phyloP scores from a whole-genome alignment of 2,113 vertebrate species.

The Alethe diademata region DNA sequence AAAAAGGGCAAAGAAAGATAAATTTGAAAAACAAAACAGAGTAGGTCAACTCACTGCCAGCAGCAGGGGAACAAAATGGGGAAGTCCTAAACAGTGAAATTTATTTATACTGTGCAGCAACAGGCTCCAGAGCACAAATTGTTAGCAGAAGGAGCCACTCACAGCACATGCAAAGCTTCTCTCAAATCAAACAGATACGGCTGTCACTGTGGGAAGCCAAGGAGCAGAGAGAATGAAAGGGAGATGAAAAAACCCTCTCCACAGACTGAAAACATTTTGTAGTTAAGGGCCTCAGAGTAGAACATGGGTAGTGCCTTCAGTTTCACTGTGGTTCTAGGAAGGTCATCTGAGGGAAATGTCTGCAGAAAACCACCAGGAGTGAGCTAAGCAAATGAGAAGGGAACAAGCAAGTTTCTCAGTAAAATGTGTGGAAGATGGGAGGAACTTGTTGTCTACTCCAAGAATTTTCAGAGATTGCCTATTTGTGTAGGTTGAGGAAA shows the following conservation, averaged over 20 bases:
- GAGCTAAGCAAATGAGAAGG: not conserved
- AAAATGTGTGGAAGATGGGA: not conserved
- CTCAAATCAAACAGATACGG: constrained; percentile 18
- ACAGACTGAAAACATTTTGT: not conserved
- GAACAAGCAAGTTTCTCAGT: not conserved
- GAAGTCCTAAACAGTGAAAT: constrained; percentile 25
- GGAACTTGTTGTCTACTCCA: not conserved
- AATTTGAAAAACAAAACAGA: constrained; percentile 2
- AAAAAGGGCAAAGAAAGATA: not conserved
- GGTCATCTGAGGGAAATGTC: not conserved
- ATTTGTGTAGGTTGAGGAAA: not conserved
- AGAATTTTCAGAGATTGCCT: not conserved
- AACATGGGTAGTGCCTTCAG: not conserved
- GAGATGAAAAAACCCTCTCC: not conserved
- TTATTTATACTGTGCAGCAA: constrained; percentile 28
- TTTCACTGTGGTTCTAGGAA: not conserved
- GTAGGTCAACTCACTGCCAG: constrained; percentile 4
- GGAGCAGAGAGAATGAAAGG: not conserved
- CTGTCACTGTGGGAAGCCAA: constrained; percentile 13
- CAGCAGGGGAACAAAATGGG: not conserved
- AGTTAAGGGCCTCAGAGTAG: not conserved
- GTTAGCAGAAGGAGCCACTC: constrained; percentile 45
- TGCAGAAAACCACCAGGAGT: not conserved
- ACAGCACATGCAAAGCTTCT: not conserved
- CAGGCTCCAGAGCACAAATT: constrained; percentile 37